phyloP scores from a whole-genome alignment of 1,140 invertebrate genomes.

The Lasioglossum albipes region DNA sequence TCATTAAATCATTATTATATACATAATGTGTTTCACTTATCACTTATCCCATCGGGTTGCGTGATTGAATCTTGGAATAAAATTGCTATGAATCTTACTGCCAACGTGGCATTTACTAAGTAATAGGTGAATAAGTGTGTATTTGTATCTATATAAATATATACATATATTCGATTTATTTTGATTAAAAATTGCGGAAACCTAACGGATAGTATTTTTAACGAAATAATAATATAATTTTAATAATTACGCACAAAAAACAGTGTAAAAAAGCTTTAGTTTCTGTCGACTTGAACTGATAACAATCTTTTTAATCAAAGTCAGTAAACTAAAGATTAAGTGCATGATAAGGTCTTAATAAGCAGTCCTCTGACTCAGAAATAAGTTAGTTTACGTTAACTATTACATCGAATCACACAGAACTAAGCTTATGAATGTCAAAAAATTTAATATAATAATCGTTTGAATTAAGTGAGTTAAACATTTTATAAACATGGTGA shows the following conservation, averaged over 20 bases:
- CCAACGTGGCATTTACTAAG: background rate
- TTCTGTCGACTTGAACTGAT: no score
- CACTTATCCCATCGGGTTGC: background rate
- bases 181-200: background rate
- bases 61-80: background rate
- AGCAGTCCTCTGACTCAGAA: rapidly evolving
- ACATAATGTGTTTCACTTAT: no score
- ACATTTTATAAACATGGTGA: background rate
- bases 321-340: background rate
- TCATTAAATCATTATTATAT: no score
- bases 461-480: background rate
- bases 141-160: no score
- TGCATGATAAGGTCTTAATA: background rate
- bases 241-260: no score
- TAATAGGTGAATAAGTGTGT: background rate
- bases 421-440: background rate
- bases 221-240: background rate
- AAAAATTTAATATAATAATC: background rate
- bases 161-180: no score
- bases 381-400: background rate
- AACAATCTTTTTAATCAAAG: no score
- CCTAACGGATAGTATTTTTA: background rate
- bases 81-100: background rate
- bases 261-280: no score
- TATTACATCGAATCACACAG: background rate